phyloP scores from a whole-genome alignment of 2,797 vertebrate species.

The Sebastes reedi region DNA sequence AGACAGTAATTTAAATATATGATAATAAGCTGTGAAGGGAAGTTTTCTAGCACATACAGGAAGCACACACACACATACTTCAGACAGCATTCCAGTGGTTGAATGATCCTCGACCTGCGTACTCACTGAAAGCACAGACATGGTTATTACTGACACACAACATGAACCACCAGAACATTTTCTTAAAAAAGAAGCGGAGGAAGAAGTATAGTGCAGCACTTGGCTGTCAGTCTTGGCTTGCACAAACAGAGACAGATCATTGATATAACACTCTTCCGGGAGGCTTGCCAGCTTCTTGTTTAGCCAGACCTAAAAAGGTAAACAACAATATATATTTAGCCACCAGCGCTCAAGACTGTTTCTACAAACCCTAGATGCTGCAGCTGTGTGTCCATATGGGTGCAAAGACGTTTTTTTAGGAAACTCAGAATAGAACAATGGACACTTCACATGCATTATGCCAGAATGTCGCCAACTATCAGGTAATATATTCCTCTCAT shows the following conservation, averaged over 20 bases:
- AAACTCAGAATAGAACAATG: constrained; percentile 30
- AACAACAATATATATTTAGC: constrained; percentile 45
- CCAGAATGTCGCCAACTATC: constrained; percentile 62
- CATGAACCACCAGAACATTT: constrained; percentile 2
- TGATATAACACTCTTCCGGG: constrained; percentile 22
- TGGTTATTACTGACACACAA: constrained; percentile 12
- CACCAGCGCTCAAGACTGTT: constrained; percentile 81
- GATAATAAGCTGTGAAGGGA: not conserved
- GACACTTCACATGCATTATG: constrained; percentile 32
- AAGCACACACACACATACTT: constrained; percentile 37
- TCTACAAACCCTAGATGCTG: constrained; percentile 80
- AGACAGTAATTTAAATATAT: constrained; percentile 4
- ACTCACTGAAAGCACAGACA: constrained; percentile 37
- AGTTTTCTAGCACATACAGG: constrained; percentile 5
- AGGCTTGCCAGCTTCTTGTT: constrained; percentile 40
- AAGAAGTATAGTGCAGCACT: constrained; percentile 10
- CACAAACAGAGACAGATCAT: constrained; percentile 44
- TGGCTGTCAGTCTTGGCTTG: constrained; percentile 43
- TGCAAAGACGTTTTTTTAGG: constrained; percentile 13
- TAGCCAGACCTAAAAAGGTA: constrained; percentile 39
- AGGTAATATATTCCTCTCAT: constrained; percentile 56
- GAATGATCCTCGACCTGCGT: constrained; percentile 10
- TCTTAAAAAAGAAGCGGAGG: not conserved
- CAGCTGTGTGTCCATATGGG: constrained; percentile 59
- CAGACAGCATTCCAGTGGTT: constrained; percentile 39